Conservation (phyloP, 2,888 invertebrate species). For the Xestia c-nigrum region DNA sequence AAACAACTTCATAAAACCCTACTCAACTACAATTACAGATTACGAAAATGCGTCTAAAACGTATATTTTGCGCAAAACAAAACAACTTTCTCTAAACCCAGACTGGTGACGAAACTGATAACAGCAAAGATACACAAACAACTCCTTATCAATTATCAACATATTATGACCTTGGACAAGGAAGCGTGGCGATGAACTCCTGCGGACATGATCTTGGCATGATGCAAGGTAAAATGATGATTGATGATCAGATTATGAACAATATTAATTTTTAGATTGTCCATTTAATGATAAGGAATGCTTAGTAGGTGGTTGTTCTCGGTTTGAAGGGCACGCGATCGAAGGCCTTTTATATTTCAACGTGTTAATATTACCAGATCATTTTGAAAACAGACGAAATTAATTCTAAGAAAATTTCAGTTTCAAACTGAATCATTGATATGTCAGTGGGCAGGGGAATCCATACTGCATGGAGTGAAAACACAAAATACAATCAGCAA, state of each 20-base stretch:
- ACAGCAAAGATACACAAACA: constrained; percentile 55
- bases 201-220: constrained; percentile 52
- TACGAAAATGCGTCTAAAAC: constrained; percentile 30
- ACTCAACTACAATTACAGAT: constrained; percentile 13
- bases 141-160: constrained; percentile 68
- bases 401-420: not conserved
- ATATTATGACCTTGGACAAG: constrained; percentile 70
- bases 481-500: not conserved
- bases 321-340: constrained; percentile 8
- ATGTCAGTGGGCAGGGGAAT: not conserved
- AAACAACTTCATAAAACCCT: constrained; percentile 3
- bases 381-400: not conserved
- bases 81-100: constrained; percentile 58
- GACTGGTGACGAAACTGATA: constrained; percentile 51
- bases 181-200: constrained; percentile 57
- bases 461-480: not conserved
- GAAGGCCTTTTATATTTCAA: not conserved
- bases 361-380: not conserved
- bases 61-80: constrained; percentile 24
- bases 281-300: constrained; percentile 14
- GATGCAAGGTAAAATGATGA: constrained; percentile 48
- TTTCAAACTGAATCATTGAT: not conserved
- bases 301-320: constrained; percentile 8
- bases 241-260: constrained; percentile 38
- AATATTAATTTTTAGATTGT: constrained; percentile 35